Evolutionary conservation across 2,797 vertebrate genomes (phyloP).

Genomic region (Harpagifer antarcticus): DNA sequence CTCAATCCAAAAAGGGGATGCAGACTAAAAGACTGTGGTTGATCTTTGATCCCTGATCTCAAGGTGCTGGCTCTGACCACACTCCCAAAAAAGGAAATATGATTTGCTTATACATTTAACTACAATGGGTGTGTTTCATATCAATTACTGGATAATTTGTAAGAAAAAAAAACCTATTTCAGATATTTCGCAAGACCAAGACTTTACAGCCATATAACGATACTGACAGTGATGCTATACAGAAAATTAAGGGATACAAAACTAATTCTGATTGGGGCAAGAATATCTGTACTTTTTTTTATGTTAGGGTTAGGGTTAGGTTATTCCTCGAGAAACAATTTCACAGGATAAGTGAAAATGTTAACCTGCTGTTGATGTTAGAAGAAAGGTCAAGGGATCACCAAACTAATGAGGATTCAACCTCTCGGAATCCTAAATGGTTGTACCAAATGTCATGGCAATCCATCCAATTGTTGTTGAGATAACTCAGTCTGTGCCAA

Average conservation of each 20-base stretch:
- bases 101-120: constrained; percentile 65
- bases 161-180: constrained; percentile 8
- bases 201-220: background rate
- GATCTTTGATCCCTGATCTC: constrained; percentile 72
- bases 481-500: constrained; percentile 5
- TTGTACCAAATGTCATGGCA: background rate
- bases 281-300: too few species aligned
- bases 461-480: background rate
- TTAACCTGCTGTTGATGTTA: too few species aligned
- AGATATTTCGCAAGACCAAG: constrained; percentile 14
- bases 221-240: too few species aligned
- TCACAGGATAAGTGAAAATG: too few species aligned
- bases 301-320: too few species aligned
- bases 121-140: constrained; percentile 60
- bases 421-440: background rate
- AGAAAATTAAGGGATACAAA: background rate
- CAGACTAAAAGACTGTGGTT: constrained; percentile 76
- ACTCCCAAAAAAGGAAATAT: constrained; percentile 48
- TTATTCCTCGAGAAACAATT: too few species aligned
- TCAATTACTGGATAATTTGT: constrained; percentile 40
- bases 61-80: constrained; percentile 72
- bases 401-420: background rate
- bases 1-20: constrained; percentile 60
- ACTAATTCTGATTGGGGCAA: background rate
- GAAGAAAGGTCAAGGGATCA: background rate